phyloP scores from a whole-genome alignment of 2,797 vertebrate species.

The Trachops cirrhosus region DNA sequence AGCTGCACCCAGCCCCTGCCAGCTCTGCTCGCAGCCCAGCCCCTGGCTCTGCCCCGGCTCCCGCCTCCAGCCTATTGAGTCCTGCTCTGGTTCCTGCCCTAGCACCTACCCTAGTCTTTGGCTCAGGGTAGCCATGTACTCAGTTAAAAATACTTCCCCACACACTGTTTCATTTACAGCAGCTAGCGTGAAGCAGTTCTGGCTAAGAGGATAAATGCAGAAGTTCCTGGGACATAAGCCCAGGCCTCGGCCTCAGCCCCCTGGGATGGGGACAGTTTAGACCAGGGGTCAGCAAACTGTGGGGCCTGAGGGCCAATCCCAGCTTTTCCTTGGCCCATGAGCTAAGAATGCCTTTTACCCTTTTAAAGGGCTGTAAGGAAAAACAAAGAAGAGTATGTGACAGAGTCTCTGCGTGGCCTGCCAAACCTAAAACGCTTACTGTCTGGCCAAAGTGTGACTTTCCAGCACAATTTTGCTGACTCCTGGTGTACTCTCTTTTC shows the following conservation, averaged over 20 bases:
- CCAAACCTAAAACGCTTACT: neutral
- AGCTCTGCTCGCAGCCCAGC: neutral
- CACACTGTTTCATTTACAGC: neutral
- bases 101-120: neutral
- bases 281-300: neutral
- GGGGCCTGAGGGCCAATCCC: neutral
- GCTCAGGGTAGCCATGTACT: neutral
- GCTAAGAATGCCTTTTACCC: neutral
- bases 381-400: neutral
- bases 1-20: conserved; percentile 19
- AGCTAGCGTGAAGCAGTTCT: neutral
- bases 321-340: neutral
- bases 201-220: neutral
- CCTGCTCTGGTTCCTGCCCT: neutral
- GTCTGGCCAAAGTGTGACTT: neutral
- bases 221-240: neutral
- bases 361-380: neutral
- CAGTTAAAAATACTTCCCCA: neutral
- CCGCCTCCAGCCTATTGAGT: neutral
- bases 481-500: neutral
- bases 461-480: neutral
- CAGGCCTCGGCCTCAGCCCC: neutral
- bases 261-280: neutral
- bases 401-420: rapidly evolving
- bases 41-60: too few species aligned